A percentile compares a stretch with the other conserved stretches of the same genome.
These are phyloP conservation scores for Sardina pilchardus DNA, from an alignment of 2,113 vertebrate species.

Conservation along the genomic window DNA sequence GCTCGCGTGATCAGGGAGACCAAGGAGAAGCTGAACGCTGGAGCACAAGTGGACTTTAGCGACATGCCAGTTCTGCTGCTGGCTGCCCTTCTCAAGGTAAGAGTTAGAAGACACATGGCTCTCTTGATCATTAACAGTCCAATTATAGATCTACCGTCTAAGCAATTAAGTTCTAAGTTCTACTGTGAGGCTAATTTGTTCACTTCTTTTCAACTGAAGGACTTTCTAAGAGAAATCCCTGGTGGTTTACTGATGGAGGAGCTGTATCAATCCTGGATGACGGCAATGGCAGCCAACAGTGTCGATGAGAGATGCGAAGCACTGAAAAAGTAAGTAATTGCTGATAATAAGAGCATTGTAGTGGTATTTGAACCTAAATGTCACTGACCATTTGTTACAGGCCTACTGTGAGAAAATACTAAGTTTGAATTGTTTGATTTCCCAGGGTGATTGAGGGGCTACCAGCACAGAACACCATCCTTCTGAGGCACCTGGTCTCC, in stretches of 20 bases:
- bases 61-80: constrained; percentile 72
- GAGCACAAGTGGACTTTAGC: constrained; percentile 64
- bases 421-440: neutral
- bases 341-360: neutral
- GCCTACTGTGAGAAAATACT: neutral
- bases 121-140: neutral
- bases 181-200: neutral
- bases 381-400: neutral
- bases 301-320: constrained; percentile 68
- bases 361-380: neutral
- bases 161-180: too few species aligned
- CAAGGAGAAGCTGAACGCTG: constrained; percentile 77
- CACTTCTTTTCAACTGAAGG: constrained; percentile 60
- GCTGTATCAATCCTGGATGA: constrained; percentile 78
- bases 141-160: too few species aligned
- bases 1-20: constrained; percentile 78
- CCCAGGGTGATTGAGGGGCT: constrained; percentile 73
- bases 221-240: constrained; percentile 81
- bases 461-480: constrained; percentile 69
- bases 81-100: constrained; percentile 82
- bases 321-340: constrained; percentile 76
- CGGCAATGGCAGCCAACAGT: constrained; percentile 67
- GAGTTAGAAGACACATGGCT: neutral
- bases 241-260: constrained; percentile 71
- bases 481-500: constrained; percentile 64